These are phyloP conservation scores for Hemichromis elongatus DNA, from an alignment of 2,113 vertebrate species.

Conservation along the genomic window DNA sequence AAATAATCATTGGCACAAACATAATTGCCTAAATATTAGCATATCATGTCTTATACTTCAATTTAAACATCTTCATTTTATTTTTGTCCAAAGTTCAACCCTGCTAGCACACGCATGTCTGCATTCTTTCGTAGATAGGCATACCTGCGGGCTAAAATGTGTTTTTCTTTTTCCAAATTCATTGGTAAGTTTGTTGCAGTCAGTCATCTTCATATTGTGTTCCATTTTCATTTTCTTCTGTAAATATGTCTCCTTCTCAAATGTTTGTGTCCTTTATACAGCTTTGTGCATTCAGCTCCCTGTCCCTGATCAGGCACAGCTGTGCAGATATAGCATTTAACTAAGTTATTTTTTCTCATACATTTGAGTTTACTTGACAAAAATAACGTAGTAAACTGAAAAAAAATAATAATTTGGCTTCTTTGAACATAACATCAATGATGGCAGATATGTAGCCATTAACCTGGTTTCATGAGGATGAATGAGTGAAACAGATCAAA, in stretches of 20 bases:
- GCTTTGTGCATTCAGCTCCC: neutral
- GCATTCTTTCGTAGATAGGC: neutral
- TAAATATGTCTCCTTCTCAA: neutral
- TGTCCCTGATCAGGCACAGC: neutral
- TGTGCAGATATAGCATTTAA: neutral
- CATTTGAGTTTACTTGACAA: neutral
- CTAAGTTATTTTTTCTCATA: neutral
- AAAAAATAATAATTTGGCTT: neutral
- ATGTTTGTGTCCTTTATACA: neutral
- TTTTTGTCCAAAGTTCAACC: neutral
- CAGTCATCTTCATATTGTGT: neutral
- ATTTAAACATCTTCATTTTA: neutral
- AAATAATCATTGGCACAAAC: neutral
- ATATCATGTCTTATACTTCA: neutral
- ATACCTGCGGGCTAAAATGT: neutral
- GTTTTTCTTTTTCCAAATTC: neutral
- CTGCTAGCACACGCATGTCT: neutral
- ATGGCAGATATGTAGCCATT: neutral
- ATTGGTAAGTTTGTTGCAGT: neutral
- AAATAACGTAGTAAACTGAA: neutral
- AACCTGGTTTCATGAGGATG: neutral
- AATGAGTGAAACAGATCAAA: neutral
- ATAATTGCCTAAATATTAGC: neutral
- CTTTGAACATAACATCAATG: neutral
- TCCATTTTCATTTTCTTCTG: neutral